A percentile compares a stretch with the other conserved stretches of the same genome.
phyloP scores from a whole-genome alignment of 1,140 invertebrate genomes.

The Himalopsyche phryganea region DNA sequence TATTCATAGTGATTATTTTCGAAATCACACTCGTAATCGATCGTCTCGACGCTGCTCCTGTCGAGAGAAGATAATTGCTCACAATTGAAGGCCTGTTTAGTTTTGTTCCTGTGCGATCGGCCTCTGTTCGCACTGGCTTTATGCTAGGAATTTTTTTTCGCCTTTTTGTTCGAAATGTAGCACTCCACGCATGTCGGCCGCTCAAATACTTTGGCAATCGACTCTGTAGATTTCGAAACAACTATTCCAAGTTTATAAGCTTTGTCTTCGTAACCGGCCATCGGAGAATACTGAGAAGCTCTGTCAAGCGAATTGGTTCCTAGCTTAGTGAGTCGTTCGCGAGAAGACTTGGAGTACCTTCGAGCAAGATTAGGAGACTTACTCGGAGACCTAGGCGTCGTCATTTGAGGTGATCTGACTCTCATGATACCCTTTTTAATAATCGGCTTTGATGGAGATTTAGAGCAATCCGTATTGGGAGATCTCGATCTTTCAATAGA shows the following conservation, averaged over 20 bases:
- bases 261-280: slow-evolving; percentile 50
- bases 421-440: slow-evolving; percentile 51
- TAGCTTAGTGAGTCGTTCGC: slow-evolving; percentile 47
- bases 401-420: slow-evolving; percentile 46
- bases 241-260: slow-evolving; percentile 53
- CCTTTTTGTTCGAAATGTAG: slow-evolving; percentile 57
- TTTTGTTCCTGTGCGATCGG: slow-evolving; percentile 51
- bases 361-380: slow-evolving; percentile 48
- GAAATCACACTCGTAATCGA: slow-evolving; percentile 36
- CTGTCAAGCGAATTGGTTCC: slow-evolving; percentile 51
- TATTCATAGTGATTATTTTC: slow-evolving; percentile 17
- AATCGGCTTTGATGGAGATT: slow-evolving; percentile 45
- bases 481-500: slow-evolving; percentile 43
- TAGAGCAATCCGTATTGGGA: slow-evolving; percentile 45
- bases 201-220: slow-evolving; percentile 56
- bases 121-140: slow-evolving; percentile 50
- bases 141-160: slow-evolving; percentile 59
- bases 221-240: slow-evolving; percentile 51
- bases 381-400: slow-evolving; percentile 48
- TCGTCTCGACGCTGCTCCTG: slow-evolving; percentile 47
- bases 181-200: slow-evolving; percentile 65
- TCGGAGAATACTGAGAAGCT: slow-evolving; percentile 49
- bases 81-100: slow-evolving; percentile 40
- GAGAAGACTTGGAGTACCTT: slow-evolving; percentile 46
- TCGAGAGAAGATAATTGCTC: slow-evolving; percentile 43